phyloP scores from a whole-genome alignment of 2,888 invertebrate genomes.

The Poecilus cupreus region DNA sequence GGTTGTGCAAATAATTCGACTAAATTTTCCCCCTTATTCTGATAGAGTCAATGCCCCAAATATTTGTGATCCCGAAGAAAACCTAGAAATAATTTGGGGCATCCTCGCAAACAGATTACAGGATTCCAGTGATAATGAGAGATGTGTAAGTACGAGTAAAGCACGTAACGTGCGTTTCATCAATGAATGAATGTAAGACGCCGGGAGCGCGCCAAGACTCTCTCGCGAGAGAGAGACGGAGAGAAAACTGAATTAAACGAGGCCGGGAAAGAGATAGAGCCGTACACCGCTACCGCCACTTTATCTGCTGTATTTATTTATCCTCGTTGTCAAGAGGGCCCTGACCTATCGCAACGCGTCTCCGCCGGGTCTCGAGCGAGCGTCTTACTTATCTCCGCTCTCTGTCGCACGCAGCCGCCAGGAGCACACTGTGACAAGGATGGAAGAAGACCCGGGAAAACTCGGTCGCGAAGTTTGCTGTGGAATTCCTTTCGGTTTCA shows the following conservation, averaged over 20 bases:
- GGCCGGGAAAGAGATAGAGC: slow-evolving; percentile 46
- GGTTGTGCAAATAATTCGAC: no score
- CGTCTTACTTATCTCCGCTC: slow-evolving; percentile 23
- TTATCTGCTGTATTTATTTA: slow-evolving; percentile 60
- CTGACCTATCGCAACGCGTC: slow-evolving; percentile 53
- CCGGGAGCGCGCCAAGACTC: neutral
- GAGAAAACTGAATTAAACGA: slow-evolving; percentile 49
- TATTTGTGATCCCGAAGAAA: no score
- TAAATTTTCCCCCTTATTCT: no score
- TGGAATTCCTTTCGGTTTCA: slow-evolving; percentile 57
- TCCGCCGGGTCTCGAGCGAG: slow-evolving; percentile 46
- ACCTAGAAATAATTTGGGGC: no score
- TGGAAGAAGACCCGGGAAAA: slow-evolving; percentile 39
- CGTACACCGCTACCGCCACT: slow-evolving; percentile 49
- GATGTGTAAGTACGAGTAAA: neutral
- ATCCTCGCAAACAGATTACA: neutral
- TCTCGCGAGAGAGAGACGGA: slow-evolving; percentile 11
- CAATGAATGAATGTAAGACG: slow-evolving; percentile 52
- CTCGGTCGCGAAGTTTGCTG: slow-evolving; percentile 55
- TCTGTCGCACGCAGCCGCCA: neutral
- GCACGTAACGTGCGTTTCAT: slow-evolving; percentile 8
- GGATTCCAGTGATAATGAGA: neutral
- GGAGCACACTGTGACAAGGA: neutral
- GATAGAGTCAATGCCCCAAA: no score
- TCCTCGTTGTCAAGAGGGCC: slow-evolving; percentile 59